These are phyloP conservation scores for Dasysyrphus albostriatus DNA, from an alignment of 2,888 invertebrate genomes.

Conservation along the genomic window DNA sequence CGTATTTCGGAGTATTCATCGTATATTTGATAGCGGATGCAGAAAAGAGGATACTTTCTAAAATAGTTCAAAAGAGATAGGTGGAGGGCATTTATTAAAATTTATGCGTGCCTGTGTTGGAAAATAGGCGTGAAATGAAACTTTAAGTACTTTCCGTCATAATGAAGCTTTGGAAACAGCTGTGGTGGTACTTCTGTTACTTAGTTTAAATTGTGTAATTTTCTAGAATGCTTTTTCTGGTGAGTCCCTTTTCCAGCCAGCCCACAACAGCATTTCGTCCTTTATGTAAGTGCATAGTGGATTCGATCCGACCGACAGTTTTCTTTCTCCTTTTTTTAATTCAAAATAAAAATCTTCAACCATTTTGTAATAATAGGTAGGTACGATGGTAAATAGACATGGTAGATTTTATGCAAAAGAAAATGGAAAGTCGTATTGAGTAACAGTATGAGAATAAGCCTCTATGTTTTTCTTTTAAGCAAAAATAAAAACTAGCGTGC, in stretches of 20 bases:
- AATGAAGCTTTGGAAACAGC: slow-evolving; percentile 52
- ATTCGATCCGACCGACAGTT: neutral
- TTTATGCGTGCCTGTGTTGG: slow-evolving; percentile 55
- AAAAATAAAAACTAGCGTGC: too few relatives aligned
- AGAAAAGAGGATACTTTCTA: slow-evolving; percentile 47
- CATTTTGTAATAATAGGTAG: too few relatives aligned
- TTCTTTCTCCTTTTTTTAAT: slow-evolving; percentile 11
- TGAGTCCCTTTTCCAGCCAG: neutral
- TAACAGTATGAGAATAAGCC: too few relatives aligned
- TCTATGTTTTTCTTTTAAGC: too few relatives aligned
- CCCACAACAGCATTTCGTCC: slow-evolving; percentile 7
- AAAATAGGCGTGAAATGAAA: slow-evolving; percentile 66
- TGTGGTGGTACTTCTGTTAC: slow-evolving; percentile 35
- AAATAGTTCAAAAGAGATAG: slow-evolving; percentile 30
- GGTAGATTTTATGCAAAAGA: slow-evolving; percentile 27
- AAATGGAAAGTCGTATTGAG: neutral
- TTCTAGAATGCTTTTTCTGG: slow-evolving; percentile 45
- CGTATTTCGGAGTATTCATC: slow-evolving; percentile 27
- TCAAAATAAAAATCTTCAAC: neutral
- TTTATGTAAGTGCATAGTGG: slow-evolving; percentile 10
- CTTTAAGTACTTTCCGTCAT: slow-evolving; percentile 62
- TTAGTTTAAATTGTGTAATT: slow-evolving; percentile 52
- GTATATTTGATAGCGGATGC: slow-evolving; percentile 53
- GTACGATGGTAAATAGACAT: too few relatives aligned
- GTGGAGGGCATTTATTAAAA: slow-evolving; percentile 55